A percentile compares a stretch with the other conserved stretches of the same genome.
Conservation (phyloP, 1,140 invertebrate species). For the Probaryconus sp. region DNA sequence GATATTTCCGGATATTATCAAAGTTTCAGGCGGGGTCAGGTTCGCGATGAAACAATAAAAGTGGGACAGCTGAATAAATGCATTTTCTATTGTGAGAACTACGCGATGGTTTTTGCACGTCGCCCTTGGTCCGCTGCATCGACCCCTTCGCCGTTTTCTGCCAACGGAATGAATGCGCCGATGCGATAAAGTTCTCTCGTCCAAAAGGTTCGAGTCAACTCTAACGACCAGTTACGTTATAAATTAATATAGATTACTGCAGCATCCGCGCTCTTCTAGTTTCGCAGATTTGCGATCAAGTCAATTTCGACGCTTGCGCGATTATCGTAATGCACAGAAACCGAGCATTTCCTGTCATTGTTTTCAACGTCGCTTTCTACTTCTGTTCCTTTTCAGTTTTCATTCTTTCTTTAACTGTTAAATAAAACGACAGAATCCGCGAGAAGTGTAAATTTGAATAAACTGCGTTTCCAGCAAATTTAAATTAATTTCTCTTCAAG, state of each 20-base stretch:
- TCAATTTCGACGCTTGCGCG: slow-evolving; percentile 1
- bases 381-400: slow-evolving; percentile 16
- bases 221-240: slow-evolving; percentile 25
- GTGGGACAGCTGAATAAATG: slow-evolving; percentile 58
- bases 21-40: slow-evolving; percentile 62
- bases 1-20: slow-evolving; percentile 67
- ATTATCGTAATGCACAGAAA: not conserved
- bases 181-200: slow-evolving; percentile 46
- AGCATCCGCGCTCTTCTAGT: slow-evolving; percentile 2
- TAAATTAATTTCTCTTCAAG: slow-evolving; percentile 37
- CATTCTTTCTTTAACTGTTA: slow-evolving; percentile 15
- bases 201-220: slow-evolving; percentile 29
- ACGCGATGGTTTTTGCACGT: slow-evolving; percentile 31
- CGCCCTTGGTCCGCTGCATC: slow-evolving; percentile 17
- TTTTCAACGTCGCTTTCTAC: slow-evolving; percentile 9
- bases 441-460: slow-evolving; percentile 27
- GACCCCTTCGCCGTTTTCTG: slow-evolving; percentile 13
- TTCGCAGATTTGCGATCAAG: slow-evolving; percentile 2
- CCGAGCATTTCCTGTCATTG: not conserved
- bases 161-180: slow-evolving; percentile 46
- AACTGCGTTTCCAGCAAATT: slow-evolving; percentile 31
- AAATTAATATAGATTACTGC: slow-evolving; percentile 56
- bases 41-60: slow-evolving; percentile 62
- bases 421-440: slow-evolving; percentile 13
- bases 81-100: slow-evolving; percentile 57